phyloP scores from a whole-genome alignment of 2,113 vertebrate species.

The Sterna hirundo region DNA sequence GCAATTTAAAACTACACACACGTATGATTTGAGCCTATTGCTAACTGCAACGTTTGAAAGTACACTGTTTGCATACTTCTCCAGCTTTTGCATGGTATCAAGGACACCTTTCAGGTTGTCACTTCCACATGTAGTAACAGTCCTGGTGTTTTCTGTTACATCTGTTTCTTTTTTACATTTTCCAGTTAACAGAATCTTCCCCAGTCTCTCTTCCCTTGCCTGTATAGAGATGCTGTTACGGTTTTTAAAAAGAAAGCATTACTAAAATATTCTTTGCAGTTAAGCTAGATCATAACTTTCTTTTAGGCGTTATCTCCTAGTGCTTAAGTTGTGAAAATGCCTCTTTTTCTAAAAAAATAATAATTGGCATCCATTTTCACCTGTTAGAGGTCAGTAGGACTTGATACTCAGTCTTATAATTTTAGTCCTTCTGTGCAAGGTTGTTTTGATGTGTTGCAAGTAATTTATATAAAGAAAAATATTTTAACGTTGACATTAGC shows the following conservation, averaged over 20 bases:
- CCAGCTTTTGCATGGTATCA: neutral
- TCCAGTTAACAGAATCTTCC: neutral
- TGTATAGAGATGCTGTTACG: neutral
- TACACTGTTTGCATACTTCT: neutral
- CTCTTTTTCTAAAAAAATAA: neutral
- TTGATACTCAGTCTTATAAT: slow-evolving; percentile 8
- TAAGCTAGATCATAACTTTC: neutral
- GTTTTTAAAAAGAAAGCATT: neutral
- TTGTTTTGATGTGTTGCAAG: slow-evolving; percentile 58
- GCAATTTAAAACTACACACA: neutral
- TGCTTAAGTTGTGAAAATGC: neutral
- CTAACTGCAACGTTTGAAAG: slow-evolving; percentile 25
- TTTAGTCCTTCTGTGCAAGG: slow-evolving; percentile 44
- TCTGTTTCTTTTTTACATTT: neutral
- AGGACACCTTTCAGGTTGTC: neutral
- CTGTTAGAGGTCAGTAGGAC: slow-evolving; percentile 57
- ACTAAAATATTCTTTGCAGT: neutral
- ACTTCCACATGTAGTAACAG: neutral
- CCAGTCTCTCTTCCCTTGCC: neutral
- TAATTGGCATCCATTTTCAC: slow-evolving; percentile 53
- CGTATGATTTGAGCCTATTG: neutral
- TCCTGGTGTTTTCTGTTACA: neutral
- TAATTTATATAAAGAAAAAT: slow-evolving; percentile 70
- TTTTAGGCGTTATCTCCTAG: neutral
- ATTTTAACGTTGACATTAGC: slow-evolving; percentile 68